Conservation (phyloP, 2,888 invertebrate species). For the Zaprionus obscuricornis region DNA sequence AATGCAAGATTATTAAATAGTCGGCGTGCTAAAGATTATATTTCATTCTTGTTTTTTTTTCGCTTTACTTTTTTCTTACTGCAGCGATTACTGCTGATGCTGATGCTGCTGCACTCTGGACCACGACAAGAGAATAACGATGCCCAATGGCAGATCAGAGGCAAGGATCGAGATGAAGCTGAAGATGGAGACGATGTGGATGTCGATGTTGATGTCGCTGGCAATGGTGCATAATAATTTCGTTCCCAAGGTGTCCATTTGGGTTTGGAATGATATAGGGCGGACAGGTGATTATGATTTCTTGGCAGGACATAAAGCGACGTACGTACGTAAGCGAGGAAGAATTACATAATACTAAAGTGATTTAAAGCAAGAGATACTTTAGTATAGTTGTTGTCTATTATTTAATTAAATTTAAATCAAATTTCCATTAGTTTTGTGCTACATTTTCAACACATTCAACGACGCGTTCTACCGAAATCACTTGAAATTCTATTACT, state of each 20-base stretch:
- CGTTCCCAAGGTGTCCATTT: constrained; percentile 66
- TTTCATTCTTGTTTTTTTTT: no score
- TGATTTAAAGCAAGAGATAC: no score
- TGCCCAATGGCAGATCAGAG: constrained; percentile 25
- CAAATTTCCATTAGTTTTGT: no score
- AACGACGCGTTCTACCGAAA: no score
- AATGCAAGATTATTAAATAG: no score
- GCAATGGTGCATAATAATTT: constrained; percentile 59
- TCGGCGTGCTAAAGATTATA: no score
- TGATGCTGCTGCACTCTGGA: constrained; percentile 30
- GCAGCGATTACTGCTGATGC: background rate
- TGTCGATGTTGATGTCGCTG: constrained; percentile 18
- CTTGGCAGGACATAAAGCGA: constrained; percentile 64
- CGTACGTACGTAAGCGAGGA: no score
- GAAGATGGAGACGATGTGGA: background rate
- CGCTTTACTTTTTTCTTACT: no score
- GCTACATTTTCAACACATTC: background rate
- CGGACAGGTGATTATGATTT: constrained; percentile 73
- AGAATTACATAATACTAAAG: no score
- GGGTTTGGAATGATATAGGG: constrained; percentile 62
- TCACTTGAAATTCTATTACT: no score
- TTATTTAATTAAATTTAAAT: no score
- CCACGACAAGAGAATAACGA: constrained; percentile 15
- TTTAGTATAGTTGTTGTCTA: no score
- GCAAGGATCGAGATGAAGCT: constrained; percentile 1